Evolutionary conservation across 2,888 invertebrate species (phyloP), one percentile per base, ranked within the genome.

Genomic region (Hoplodrina ambigua): DNA sequence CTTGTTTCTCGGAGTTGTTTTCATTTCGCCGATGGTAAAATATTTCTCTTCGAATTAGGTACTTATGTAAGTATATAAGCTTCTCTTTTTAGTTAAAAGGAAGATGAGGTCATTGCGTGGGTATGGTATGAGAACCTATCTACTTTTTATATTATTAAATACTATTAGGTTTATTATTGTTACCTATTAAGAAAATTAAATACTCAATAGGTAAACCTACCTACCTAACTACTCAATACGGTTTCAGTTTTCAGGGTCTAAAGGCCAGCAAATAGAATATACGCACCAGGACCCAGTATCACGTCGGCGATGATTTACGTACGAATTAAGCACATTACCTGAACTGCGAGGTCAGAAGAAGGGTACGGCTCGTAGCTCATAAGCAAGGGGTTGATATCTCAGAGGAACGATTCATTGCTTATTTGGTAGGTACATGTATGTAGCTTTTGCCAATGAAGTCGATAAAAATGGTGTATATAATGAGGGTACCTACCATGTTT

Each of bases 1-100:
- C 60, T 75, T 79, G 80, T 85, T 75, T 65, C 77, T 52, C 64
- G 65, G 78, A 78, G 77, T 76, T 79, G 80, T 73, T 81, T 86
- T 81, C 83, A 80, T 81, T 83, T 83, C 82, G 57, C 19, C 19
- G 20, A 76, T 49, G 60, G 54, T 69, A 80, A 67, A 75, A 75
- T 75, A 80, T 75, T 68, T 60, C 37, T 60, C 41, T 57, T 41
- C 37, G 13, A 60, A 62, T 78, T 19, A 72, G 19, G 68, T 55
- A 55, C 11, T 5, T 33, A 11, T 46, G 46, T 46, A 17, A 46
- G 6, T 46, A 46, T 17, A 17, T 46, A 49, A 65, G 78, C 37
- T 59, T 41, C 11, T 6, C 41, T 54, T 61, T 11, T 46, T 13
- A 41, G 41, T 13, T 10, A 41, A 5, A 41, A 11, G 25, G n/a